phyloP scores from a whole-genome alignment of 2,888 invertebrate species.

The Falcaria lacertinaria region DNA sequence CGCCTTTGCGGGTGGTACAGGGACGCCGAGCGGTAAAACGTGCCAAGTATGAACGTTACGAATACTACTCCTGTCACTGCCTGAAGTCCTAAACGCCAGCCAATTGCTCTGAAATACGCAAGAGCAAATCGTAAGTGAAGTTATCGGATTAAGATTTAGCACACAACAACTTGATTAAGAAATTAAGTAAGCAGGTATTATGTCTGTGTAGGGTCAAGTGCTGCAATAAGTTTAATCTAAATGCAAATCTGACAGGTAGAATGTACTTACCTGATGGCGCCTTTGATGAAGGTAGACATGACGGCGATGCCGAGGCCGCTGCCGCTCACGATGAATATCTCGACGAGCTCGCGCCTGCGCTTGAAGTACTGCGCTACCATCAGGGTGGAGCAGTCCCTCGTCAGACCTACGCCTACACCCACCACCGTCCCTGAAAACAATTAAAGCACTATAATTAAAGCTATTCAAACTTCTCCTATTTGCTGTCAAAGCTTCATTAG shows the following conservation, averaged over 20 bases:
- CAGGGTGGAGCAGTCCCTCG: conserved; percentile 90
- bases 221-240: not conserved
- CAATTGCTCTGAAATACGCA: conserved; percentile 81
- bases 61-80: conserved; percentile 92
- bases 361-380: conserved; percentile 97
- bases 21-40: conserved; percentile 92
- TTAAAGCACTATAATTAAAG: too few species aligned
- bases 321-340: conserved; percentile 92
- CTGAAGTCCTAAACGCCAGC: conserved; percentile 91
- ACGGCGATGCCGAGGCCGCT: conserved; percentile 91
- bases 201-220: not conserved
- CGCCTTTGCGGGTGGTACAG: conserved; percentile 92
- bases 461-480: too few species aligned
- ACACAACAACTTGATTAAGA: not conserved
- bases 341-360: conserved; percentile 89
- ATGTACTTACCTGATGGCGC: conserved; percentile 86
- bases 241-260: not conserved
- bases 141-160: not conserved
- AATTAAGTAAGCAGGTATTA: not conserved
- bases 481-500: too few species aligned
- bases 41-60: conserved; percentile 90
- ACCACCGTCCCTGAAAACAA: conserved; percentile 79
- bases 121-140: not conserved
- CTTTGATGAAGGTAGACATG: conserved; percentile 90
- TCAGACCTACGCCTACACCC: conserved; percentile 91